A percentile compares a stretch with the other conserved stretches of the same genome.
These are phyloP conservation scores for Pteria penguin DNA, from an alignment of 2,888 invertebrate species.

Conservation along the genomic window DNA sequence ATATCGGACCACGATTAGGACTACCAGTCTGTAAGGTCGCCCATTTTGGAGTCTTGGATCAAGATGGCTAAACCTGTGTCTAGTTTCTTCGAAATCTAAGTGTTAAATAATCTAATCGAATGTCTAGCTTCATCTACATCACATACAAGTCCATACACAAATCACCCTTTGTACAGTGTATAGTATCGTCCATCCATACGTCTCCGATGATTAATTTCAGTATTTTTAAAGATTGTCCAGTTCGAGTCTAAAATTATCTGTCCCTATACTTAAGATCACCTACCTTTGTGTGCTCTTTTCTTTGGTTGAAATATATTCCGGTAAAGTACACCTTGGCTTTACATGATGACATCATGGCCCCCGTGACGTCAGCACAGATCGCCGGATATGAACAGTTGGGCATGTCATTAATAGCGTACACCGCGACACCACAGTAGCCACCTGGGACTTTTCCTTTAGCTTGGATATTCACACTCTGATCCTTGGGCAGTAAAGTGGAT, in stretches of 20 bases:
- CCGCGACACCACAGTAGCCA: constrained; percentile 19
- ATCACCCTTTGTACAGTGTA: no score
- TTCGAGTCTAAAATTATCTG: background rate
- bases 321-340: constrained; percentile 25
- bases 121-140: no score
- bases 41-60: no score
- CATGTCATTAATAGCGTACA: constrained; percentile 14
- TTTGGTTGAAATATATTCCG: constrained; percentile 21
- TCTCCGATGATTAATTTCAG: no score
- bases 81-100: no score
- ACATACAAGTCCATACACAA: no score
- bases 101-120: no score
- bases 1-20: no score
- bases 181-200: no score
- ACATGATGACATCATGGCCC: constrained; percentile 5
- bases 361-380: constrained; percentile 21
- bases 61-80: no score
- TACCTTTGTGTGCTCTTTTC: constrained; percentile 18
- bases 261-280: background rate
- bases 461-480: background rate
- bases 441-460: constrained; percentile 13
- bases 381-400: constrained; percentile 18
- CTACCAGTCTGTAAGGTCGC: no score
- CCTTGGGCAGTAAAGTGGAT: background rate
- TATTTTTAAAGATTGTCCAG: no score